Evolutionary conservation across 2,888 invertebrate species (phyloP).

Genomic region (Amiota minor): DNA sequence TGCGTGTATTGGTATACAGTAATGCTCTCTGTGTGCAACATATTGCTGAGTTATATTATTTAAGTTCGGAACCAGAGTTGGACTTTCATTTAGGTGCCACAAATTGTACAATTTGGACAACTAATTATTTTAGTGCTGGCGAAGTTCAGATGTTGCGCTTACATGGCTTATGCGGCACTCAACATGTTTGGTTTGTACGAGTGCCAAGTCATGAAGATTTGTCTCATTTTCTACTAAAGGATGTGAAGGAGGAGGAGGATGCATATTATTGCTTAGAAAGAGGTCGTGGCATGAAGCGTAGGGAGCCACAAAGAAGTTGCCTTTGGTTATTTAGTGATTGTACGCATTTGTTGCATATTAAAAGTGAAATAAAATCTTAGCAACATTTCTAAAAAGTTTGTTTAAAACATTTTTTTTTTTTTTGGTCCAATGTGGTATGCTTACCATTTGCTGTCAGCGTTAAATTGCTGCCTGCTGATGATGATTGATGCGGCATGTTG

Average conservation of each 20-base stretch:
- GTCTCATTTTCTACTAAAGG: conserved; percentile 29
- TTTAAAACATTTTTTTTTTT: background rate
- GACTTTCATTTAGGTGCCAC: conserved; percentile 45
- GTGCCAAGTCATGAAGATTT: background rate
- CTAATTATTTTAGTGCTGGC: background rate
- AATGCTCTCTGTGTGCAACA: conserved; percentile 52
- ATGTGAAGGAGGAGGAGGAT: background rate
- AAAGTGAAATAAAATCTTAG: conserved; percentile 29
- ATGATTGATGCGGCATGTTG: background rate
- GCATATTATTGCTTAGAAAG: conserved; percentile 38
- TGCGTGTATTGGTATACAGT: conserved; percentile 45
- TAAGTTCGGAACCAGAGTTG: background rate
- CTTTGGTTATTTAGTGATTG: conserved; percentile 56
- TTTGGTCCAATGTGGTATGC: conserved; percentile 31
- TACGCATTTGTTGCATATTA: conserved; percentile 41
- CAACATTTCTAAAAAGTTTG: background rate
- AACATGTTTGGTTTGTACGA: conserved; percentile 1
- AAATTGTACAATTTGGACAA: conserved; percentile 51
- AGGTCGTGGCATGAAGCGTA: conserved; percentile 6
- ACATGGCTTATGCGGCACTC: conserved; percentile 30
- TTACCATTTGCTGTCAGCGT: conserved; percentile 62
- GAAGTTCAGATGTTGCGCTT: background rate
- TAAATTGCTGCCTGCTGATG: conserved; percentile 41
- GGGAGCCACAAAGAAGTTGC: conserved; percentile 31
- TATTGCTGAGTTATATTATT: conserved; percentile 35